Evolutionary conservation across 2,888 invertebrate species (phyloP).

Genomic region (Dryococelus australis): DNA sequence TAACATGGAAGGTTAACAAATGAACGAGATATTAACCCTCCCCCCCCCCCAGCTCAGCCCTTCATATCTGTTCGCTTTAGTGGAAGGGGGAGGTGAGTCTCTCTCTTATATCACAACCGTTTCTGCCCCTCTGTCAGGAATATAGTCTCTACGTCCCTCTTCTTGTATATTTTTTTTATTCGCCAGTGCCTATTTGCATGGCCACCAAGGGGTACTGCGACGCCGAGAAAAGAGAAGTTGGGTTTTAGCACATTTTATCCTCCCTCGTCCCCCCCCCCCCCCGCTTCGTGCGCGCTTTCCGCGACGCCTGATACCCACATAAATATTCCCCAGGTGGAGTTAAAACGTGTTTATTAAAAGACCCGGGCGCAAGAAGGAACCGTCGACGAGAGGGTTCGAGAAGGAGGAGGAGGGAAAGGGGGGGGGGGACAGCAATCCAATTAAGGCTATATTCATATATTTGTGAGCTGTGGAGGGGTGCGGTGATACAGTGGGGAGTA

Average conservation of each 20-base stretch:
- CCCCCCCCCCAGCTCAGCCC: too few species aligned
- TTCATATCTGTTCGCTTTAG: background rate
- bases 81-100: background rate
- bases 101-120: background rate
- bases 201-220: background rate
- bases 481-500: background rate
- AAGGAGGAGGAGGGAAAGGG: background rate
- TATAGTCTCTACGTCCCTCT: background rate
- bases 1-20: background rate
- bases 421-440: conserved; percentile 3
- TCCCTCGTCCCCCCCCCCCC: background rate
- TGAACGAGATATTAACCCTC: background rate
- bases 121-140: background rate
- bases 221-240: background rate
- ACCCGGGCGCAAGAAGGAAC: background rate
- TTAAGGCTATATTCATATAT: conserved; percentile 10
- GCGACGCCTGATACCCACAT: background rate
- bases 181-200: background rate
- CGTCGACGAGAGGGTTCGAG: background rate
- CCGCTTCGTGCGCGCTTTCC: background rate
- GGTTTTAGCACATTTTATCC: background rate
- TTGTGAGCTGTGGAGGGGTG: background rate
- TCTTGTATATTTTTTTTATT: background rate
- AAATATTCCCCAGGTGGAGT: conserved; percentile 3
- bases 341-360: conserved; percentile 16